Evolutionary conservation across 2,113 vertebrate species (phyloP), one percentile per base, ranked within the genome.

Genomic region (Galemys pyrenaicus): DNA sequence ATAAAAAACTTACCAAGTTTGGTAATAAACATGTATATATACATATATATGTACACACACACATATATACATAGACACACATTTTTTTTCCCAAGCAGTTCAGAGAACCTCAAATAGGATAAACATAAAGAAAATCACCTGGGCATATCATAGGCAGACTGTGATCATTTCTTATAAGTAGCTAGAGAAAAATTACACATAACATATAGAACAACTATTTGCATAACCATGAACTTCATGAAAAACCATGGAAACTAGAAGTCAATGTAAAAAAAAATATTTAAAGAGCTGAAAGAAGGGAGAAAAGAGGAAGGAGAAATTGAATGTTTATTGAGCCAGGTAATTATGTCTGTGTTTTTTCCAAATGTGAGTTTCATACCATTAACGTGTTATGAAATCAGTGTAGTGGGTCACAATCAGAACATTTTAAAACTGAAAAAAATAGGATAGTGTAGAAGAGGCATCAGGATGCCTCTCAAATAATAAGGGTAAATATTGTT

Each of bases 371-470:
- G 49, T 78, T 78, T 49, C 13, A 68, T 82, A 8, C n/a, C 28
- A 71, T 65, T 87, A 89, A 82, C 87, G 44, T 74, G 54, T 68
- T 84, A 13, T 67, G 37, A 95, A 74, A 87, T 73, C 64, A 87
- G 26, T 65, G 81, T 81, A 87, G 15, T 82, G 68, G 41, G 24
- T 70, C 62, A 67, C n/a, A 78, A 39, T 91, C 24, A 56, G 20
- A 64, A 70, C 74, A 56, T 82, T 58, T 89, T 44, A 41, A 68
- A 75, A 65, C 51, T 74, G 7, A 37, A 91, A 80, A 93, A 58
- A 80, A 8, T 41, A 60, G 5, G 17, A 51, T 70, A 75, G 26
- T 65, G 44, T n/a, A 46, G 39, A 64, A 46, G 54, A 83, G 46
- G 62, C 35, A 64, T 49, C 13, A 54, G 16, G 51, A 19, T 26